Percentiles rank a stretch among this genome's conserved stretches.
phyloP scores from a whole-genome alignment of 2,797 vertebrate genomes.

The Crocidura indochinensis region DNA sequence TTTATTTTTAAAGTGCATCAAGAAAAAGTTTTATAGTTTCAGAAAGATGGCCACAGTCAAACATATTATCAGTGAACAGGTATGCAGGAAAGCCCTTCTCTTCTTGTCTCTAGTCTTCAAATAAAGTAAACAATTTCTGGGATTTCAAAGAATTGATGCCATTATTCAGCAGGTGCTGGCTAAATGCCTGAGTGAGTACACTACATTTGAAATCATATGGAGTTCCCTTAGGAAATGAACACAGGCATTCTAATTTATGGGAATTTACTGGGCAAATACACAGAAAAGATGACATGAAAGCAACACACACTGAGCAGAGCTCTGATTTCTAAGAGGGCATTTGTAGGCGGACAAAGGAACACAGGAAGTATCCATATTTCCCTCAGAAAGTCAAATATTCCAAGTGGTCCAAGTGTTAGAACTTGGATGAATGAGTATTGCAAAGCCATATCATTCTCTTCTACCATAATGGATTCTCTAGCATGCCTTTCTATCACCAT shows the following conservation, averaged over 20 bases:
- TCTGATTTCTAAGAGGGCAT: neutral
- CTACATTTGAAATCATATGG: slow-evolving; percentile 25
- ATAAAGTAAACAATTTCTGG: neutral
- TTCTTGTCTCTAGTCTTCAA: neutral
- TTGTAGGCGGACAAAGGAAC: neutral
- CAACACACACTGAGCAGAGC: neutral
- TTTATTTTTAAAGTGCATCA: neutral
- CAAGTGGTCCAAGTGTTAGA: slow-evolving; percentile 33
- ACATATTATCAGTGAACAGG: neutral
- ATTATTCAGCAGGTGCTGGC: neutral
- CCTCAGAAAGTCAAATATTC: neutral
- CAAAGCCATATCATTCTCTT: slow-evolving; percentile 40
- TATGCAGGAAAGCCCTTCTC: neutral
- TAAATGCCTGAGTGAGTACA: neutral
- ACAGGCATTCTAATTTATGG: neutral
- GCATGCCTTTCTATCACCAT: neutral
- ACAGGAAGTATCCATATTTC: neutral
- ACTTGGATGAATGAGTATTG: neutral
- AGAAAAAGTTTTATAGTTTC: neutral
- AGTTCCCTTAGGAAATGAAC: slow-evolving; percentile 23
- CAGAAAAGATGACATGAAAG: neutral
- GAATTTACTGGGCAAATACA: slow-evolving; percentile 54
- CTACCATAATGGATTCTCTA: neutral
- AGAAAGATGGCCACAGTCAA: slow-evolving; percentile 26
- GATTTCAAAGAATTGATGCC: neutral